Percentiles rank a stretch among this genome's conserved stretches.
Conservation (phyloP, 2,888 invertebrate genomes). For the Actias luna region DNA sequence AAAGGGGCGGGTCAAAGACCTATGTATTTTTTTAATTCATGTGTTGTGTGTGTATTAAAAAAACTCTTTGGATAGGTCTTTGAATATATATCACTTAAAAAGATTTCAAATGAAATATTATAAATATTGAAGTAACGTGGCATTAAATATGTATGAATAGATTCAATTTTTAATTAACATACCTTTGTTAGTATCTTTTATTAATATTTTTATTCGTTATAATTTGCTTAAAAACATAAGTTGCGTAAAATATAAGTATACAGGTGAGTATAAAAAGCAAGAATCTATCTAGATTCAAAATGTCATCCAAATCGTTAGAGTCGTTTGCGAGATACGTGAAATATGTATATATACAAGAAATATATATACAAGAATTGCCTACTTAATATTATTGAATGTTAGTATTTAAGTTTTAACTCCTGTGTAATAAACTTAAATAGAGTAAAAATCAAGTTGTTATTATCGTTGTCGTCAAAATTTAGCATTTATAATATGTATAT, state of each 20-base stretch:
- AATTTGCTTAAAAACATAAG: too few relatives aligned
- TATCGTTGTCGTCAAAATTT: background rate
- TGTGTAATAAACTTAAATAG: background rate
- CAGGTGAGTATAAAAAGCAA: too few relatives aligned
- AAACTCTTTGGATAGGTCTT: background rate
- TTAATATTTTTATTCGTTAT: too few relatives aligned
- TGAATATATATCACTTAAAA: background rate
- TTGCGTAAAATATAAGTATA: too few relatives aligned
- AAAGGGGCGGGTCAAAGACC: conserved; percentile 26
- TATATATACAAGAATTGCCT: too few relatives aligned
- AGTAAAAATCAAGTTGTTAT: background rate
- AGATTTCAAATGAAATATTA: background rate
- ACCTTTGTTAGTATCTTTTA: too few relatives aligned
- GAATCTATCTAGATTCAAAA: too few relatives aligned
- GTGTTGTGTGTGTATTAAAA: background rate
- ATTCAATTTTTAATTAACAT: background rate
- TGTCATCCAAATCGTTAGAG: too few relatives aligned
- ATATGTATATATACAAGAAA: too few relatives aligned
- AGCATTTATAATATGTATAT: background rate
- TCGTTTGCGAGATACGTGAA: too few relatives aligned
- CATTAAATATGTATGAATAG: too few relatives aligned
- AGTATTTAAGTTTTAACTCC: background rate
- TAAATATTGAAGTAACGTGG: background rate
- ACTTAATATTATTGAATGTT: too few relatives aligned
- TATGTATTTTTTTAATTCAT: conserved; percentile 15